Evolutionary conservation across 64 coral and sea anemone species (phyloP).

Genomic region (Orbicella faveolata): DNA sequence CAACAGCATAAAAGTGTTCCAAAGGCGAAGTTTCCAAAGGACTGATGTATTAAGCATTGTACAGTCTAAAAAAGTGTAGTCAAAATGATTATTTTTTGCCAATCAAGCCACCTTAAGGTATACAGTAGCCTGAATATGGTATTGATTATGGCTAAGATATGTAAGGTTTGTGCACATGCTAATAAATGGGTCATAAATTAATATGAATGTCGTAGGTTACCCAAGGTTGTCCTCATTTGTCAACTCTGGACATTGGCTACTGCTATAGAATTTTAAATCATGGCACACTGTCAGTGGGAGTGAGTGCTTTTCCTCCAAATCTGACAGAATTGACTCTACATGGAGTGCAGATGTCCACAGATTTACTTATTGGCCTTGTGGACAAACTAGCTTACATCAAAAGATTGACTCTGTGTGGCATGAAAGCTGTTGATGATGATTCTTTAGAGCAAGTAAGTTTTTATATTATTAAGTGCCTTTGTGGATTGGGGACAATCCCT

Average conservation of each 20-base stretch:
- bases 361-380: slow-evolving; percentile 51
- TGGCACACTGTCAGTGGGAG: slow-evolving; percentile 45
- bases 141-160: too few relatives aligned
- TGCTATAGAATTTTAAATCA: slow-evolving; percentile 78
- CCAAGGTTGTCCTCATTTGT: slow-evolving; percentile 63
- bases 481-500: too few relatives aligned
- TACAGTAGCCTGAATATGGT: too few relatives aligned
- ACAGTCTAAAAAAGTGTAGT: too few relatives aligned
- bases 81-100: too few relatives aligned
- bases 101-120: too few relatives aligned
- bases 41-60: too few relatives aligned
- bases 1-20: too few relatives aligned
- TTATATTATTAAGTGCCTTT: too few relatives aligned
- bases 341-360: slow-evolving; percentile 69
- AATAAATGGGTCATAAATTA: not conserved
- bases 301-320: slow-evolving; percentile 52
- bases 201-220: slow-evolving; percentile 32
- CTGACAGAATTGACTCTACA: slow-evolving; percentile 77
- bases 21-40: too few relatives aligned
- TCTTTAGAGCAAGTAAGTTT: slow-evolving; percentile 65
- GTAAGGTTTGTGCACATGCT: too few relatives aligned
- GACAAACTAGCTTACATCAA: slow-evolving; percentile 43
- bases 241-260: slow-evolving; percentile 80
- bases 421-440: slow-evolving; percentile 69
- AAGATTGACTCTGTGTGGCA: slow-evolving; percentile 75